Conservation (phyloP, 1,140 invertebrate species). For the Heliconius eleuchia region DNA sequence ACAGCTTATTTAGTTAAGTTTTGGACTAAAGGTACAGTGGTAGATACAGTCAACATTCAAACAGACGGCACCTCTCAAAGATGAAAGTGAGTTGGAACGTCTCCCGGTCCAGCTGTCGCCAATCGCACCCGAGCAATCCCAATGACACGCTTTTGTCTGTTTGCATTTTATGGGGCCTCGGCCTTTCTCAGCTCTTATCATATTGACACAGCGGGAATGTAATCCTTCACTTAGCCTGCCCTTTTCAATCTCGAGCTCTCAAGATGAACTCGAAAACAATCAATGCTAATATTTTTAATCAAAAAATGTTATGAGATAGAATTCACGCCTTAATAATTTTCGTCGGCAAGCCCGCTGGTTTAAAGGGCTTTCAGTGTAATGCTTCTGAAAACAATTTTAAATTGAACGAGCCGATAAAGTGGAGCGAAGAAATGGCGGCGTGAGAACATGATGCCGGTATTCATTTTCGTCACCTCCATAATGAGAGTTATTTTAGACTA, state of each 20-base stretch:
- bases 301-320: constrained; percentile 26
- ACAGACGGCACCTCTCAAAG: constrained; percentile 37
- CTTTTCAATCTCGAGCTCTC: constrained; percentile 51
- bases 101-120: constrained; percentile 48
- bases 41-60: constrained; percentile 39
- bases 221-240: constrained; percentile 64
- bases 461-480: constrained; percentile 20
- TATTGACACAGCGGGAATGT: constrained; percentile 69
- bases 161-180: constrained; percentile 63
- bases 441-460: constrained; percentile 19
- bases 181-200: constrained; percentile 69
- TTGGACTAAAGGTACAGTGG: constrained; percentile 14
- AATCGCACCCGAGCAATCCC: constrained; percentile 60
- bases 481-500: neutral
- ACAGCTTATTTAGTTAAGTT: neutral
- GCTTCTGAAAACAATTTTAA: constrained; percentile 33
- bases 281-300: constrained; percentile 40
- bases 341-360: constrained; percentile 10
- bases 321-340: constrained; percentile 25
- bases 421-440: constrained; percentile 18
- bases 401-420: constrained; percentile 30
- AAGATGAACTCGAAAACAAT: constrained; percentile 39
- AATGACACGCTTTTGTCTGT: constrained; percentile 60
- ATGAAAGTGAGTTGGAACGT: constrained; percentile 43
- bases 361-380: constrained; percentile 29